These are phyloP conservation scores for Mustela nigripes DNA, from an alignment of 2,113 vertebrate species.

Conservation along the genomic window DNA sequence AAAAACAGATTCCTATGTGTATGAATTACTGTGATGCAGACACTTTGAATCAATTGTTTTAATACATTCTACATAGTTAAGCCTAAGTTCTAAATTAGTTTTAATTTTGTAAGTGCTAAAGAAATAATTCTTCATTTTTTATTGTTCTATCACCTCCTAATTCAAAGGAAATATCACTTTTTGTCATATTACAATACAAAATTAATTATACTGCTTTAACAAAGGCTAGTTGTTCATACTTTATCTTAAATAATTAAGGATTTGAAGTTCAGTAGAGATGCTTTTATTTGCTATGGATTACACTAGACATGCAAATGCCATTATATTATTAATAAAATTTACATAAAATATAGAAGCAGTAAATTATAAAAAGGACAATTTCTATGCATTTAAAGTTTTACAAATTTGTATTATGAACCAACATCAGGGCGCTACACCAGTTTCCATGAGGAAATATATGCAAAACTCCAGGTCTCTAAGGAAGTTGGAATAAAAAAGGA, in stretches of 20 bases:
- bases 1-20: slow-evolving; percentile 58
- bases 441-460: not conserved
- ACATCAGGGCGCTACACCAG: not conserved
- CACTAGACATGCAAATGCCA: not conserved
- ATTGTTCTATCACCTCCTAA: slow-evolving; percentile 45
- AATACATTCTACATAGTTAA: slow-evolving; percentile 58
- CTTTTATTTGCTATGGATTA: not conserved
- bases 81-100: slow-evolving; percentile 74
- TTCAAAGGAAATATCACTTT: slow-evolving; percentile 61
- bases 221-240: not conserved
- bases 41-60: slow-evolving; percentile 67
- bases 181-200: slow-evolving; percentile 67
- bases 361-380: not conserved
- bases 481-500: not conserved
- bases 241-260: slow-evolving; percentile 64
- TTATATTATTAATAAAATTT: slow-evolving; percentile 32
- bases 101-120: slow-evolving; percentile 69
- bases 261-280: not conserved
- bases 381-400: not conserved
- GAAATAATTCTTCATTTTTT: slow-evolving; percentile 56
- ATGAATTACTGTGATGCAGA: slow-evolving; percentile 48
- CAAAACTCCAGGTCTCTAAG: not conserved
- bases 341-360: not conserved
- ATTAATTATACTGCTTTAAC: slow-evolving; percentile 67
- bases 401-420: not conserved